A percentile compares a stretch with the other conserved stretches of the same genome.
Evolutionary conservation across 2,797 vertebrate genomes (phyloP).

Genomic region (Melanotaenia boesemani): DNA sequence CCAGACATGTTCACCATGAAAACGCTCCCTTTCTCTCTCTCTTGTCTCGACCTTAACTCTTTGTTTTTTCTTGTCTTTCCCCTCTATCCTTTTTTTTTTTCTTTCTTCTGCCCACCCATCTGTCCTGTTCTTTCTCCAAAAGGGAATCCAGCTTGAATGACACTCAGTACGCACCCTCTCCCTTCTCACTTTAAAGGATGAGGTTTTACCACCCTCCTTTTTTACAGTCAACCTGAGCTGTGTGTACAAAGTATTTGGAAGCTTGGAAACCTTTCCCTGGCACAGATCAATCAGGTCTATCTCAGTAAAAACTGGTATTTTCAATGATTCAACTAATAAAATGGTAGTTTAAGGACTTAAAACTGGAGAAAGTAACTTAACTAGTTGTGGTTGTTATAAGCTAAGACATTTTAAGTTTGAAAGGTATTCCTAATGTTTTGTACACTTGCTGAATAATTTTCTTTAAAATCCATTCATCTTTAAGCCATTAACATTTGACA

Average conservation of each 20-base stretch:
- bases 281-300: not conserved
- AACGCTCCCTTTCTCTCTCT: slow-evolving; percentile 37
- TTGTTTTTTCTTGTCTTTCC: slow-evolving; percentile 58
- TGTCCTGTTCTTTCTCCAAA: slow-evolving; percentile 69
- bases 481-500: slow-evolving; percentile 54
- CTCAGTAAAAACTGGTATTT: slow-evolving; percentile 1
- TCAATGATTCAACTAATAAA: not conserved
- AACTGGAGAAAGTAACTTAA: not conserved
- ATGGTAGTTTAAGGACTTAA: not conserved
- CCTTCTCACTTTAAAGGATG: slow-evolving; percentile 66
- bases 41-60: slow-evolving; percentile 65
- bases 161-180: slow-evolving; percentile 82
- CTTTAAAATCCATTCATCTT: slow-evolving; percentile 61
- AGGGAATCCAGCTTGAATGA: slow-evolving; percentile 88
- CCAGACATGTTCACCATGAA: slow-evolving; percentile 45
- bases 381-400: not conserved
- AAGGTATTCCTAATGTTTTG: slow-evolving; percentile 66
- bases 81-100: slow-evolving; percentile 28
- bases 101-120: slow-evolving; percentile 46
- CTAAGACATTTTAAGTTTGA: not conserved
- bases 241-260: slow-evolving; percentile 62
- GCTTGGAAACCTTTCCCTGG: slow-evolving; percentile 1
- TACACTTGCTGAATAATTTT: slow-evolving; percentile 39
- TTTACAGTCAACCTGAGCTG: slow-evolving; percentile 18
- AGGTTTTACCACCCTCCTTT: slow-evolving; percentile 62